These are phyloP conservation scores for Agrochola circellaris DNA, from an alignment of 2,888 invertebrate genomes.

Conservation along the genomic window DNA sequence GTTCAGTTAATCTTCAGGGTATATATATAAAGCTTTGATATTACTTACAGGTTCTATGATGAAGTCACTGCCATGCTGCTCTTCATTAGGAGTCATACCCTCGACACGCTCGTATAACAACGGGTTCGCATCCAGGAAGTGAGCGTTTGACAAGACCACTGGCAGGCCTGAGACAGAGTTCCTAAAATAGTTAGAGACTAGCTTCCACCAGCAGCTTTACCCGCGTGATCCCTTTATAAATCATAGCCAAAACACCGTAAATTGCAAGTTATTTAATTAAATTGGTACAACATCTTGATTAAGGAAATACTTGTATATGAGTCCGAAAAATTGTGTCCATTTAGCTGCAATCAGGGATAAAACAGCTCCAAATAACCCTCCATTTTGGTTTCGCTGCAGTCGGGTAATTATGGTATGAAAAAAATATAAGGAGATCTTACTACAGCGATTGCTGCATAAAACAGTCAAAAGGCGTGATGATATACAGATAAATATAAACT, in stretches of 20 bases:
- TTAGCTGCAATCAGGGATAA: background rate
- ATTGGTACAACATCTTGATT: background rate
- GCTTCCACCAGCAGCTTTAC: no score
- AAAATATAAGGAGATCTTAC: background rate
- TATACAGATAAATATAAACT: background rate
- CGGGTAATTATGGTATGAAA: background rate
- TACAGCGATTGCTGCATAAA: background rate
- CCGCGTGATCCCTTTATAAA: no score
- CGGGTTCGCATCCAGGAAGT: slow-evolving; percentile 92
- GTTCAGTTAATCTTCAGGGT: background rate
- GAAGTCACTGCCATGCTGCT: slow-evolving; percentile 83
- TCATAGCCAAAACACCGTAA: no score
- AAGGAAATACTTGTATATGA: no score
- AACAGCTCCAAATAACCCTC: no score
- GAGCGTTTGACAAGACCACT: slow-evolving; percentile 91
- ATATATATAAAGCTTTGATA: background rate
- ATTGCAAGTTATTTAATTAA: background rate
- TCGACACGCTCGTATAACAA: slow-evolving; percentile 90
- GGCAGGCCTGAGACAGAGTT: slow-evolving; percentile 90
- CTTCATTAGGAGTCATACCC: slow-evolving; percentile 90
- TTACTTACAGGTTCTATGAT: slow-evolving; percentile 91
- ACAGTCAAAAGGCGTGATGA: background rate
- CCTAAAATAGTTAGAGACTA: background rate
- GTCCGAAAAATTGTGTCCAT: background rate
- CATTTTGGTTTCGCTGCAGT: no score